phyloP scores from a whole-genome alignment of 2,797 vertebrate species.

The Picus viridis region DNA sequence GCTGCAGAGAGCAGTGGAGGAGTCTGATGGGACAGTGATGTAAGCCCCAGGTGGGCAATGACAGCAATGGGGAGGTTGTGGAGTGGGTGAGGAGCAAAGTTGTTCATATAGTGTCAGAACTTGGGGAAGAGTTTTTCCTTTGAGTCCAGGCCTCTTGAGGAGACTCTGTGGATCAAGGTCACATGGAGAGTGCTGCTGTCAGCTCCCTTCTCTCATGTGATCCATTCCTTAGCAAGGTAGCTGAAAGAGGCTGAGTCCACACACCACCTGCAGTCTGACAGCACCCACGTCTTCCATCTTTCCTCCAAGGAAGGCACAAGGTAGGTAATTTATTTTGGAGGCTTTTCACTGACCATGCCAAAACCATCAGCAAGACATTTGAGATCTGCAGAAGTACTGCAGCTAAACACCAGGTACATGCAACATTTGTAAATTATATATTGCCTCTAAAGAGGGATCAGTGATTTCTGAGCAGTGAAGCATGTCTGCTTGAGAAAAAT shows the following conservation, averaged over 20 bases:
- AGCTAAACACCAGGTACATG: not conserved
- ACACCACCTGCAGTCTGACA: not conserved
- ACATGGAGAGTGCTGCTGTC: no score
- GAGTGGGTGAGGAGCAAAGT: no score
- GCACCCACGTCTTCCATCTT: not conserved
- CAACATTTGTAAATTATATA: not conserved
- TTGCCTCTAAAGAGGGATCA: not conserved
- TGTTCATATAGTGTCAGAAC: no score
- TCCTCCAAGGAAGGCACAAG: not conserved
- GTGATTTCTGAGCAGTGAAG: not conserved
- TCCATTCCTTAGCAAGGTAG: not conserved
- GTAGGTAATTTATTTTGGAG: not conserved
- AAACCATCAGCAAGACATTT: not conserved
- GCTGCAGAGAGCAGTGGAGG: no score
- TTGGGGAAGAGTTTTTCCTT: no score
- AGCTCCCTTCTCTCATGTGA: no score
- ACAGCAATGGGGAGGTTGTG: no score
- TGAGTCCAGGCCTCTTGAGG: no score
- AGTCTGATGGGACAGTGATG: no score
- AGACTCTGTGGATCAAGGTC: no score
- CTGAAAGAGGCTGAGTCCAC: not conserved
- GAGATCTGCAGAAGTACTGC: not conserved
- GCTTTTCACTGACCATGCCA: not conserved
- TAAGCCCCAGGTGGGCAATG: no score
- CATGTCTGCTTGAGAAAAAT: not conserved